A percentile compares a stretch with the other conserved stretches of the same genome.
These are phyloP conservation scores for Ameiurus melas DNA, from an alignment of 2,113 vertebrate genomes.

Conservation along the genomic window DNA sequence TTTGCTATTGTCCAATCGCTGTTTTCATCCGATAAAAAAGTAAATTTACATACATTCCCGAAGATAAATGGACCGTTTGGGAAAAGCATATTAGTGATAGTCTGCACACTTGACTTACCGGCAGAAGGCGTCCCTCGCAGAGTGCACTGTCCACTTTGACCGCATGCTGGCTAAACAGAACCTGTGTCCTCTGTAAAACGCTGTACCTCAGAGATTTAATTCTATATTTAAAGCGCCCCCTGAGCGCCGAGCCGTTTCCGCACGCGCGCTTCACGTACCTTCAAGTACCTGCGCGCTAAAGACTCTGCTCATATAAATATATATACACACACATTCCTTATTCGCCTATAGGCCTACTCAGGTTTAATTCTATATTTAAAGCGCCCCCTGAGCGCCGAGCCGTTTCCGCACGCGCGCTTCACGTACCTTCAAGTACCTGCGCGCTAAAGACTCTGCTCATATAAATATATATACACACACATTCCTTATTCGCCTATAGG, in stretches of 20 bases:
- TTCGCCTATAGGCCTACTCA: too few relatives aligned
- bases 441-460: too few relatives aligned
- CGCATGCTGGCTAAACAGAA: not conserved
- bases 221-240: not conserved
- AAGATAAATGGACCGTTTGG: not conserved
- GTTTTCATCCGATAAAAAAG: not conserved
- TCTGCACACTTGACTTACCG: slow-evolving; percentile 61
- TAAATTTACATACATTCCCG: not conserved
- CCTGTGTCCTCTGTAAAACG: not conserved
- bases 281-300: not conserved
- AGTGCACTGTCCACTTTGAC: slow-evolving; percentile 9
- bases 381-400: not conserved
- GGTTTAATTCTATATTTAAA: not conserved
- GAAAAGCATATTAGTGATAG: not conserved
- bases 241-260: not conserved
- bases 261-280: not conserved
- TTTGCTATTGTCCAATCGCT: not conserved
- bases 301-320: not conserved
- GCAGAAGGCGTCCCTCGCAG: slow-evolving; percentile 40
- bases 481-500: not conserved
- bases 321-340: too few relatives aligned
- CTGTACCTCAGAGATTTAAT: not conserved
- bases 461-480: too few relatives aligned
- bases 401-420: not conserved
- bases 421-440: too few relatives aligned